These are phyloP conservation scores for Stegastes partitus DNA, from an alignment of 2,113 vertebrate species.

Conservation along the genomic window DNA sequence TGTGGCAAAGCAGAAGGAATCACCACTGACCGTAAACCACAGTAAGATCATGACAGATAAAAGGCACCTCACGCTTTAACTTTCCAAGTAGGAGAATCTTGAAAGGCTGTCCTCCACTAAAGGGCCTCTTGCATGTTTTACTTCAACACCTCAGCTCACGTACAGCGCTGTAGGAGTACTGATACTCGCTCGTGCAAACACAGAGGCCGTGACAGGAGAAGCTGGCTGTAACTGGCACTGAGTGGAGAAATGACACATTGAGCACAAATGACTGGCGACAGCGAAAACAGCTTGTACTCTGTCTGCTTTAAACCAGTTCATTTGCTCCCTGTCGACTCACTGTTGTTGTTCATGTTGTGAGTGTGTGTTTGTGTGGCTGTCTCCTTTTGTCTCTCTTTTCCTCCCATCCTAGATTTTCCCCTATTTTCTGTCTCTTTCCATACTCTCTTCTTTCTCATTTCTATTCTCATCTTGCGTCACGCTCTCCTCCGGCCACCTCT, in stretches of 20 bases:
- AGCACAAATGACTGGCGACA: conserved; percentile 59
- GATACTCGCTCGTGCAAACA: conserved; percentile 12
- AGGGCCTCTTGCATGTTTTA: conserved; percentile 1
- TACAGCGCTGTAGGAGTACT: background rate
- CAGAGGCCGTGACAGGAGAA: conserved; percentile 20
- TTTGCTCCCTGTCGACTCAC: conserved; percentile 63
- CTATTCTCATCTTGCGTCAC: conserved; percentile 31
- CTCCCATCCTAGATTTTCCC: background rate
- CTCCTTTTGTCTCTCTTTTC: background rate
- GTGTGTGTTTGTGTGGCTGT: background rate
- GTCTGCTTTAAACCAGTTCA: conserved; percentile 64
- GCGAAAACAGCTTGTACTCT: conserved; percentile 66
- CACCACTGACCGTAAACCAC: too few species aligned
- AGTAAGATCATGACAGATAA: too few species aligned
- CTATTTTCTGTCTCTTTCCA: background rate
- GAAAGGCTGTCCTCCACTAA: too few species aligned
- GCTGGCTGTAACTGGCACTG: conserved; percentile 39
- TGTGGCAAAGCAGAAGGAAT: too few species aligned
- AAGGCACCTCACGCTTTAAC: too few species aligned
- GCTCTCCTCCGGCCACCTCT: conserved; percentile 1
- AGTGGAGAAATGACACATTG: conserved; percentile 51
- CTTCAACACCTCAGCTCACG: background rate
- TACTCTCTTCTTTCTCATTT: conserved; percentile 13
- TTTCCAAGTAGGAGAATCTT: too few species aligned
- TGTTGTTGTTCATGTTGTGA: conserved; percentile 25